Evolutionary conservation across 2,797 vertebrate genomes (phyloP).

Genomic region (Mormyrus proboscirostris): DNA sequence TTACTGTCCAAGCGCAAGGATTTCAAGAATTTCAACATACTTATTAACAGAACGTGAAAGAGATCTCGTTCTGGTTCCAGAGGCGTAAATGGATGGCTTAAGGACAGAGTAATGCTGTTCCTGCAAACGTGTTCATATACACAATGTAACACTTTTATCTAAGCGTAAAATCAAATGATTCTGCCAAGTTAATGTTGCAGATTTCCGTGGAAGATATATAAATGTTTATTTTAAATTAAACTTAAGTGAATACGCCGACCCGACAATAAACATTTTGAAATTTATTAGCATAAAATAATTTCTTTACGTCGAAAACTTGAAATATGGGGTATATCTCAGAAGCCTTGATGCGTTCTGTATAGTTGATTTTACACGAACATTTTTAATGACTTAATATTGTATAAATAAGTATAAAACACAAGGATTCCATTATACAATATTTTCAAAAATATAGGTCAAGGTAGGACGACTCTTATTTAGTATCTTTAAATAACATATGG

Average conservation of each 20-base stretch:
- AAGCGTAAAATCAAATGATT: not conserved
- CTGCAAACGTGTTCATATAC: not conserved
- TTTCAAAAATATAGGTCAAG: slow-evolving; percentile 9
- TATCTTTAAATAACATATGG: slow-evolving; percentile 50
- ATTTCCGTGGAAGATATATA: not conserved
- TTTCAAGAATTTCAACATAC: not conserved
- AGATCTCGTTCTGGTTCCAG: not conserved
- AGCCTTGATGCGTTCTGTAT: not conserved
- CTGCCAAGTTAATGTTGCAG: not conserved
- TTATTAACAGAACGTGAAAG: not conserved
- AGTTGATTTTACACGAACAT: slow-evolving; percentile 1
- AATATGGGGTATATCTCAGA: not conserved
- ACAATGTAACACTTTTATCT: not conserved
- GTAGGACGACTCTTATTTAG: slow-evolving; percentile 37
- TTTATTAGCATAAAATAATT: slow-evolving; percentile 11
- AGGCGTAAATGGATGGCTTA: not conserved
- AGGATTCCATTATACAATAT: not conserved
- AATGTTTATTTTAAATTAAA: not conserved
- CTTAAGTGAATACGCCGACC: not conserved
- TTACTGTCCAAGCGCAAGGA: not conserved
- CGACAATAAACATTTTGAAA: not conserved
- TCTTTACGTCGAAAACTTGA: not conserved
- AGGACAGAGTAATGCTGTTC: not conserved
- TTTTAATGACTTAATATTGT: slow-evolving; percentile 5
- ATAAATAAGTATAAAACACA: slow-evolving; percentile 17